Base-by-base conservation (phyloP, 2,888 invertebrate species). In the Eilema caniola region DNA sequence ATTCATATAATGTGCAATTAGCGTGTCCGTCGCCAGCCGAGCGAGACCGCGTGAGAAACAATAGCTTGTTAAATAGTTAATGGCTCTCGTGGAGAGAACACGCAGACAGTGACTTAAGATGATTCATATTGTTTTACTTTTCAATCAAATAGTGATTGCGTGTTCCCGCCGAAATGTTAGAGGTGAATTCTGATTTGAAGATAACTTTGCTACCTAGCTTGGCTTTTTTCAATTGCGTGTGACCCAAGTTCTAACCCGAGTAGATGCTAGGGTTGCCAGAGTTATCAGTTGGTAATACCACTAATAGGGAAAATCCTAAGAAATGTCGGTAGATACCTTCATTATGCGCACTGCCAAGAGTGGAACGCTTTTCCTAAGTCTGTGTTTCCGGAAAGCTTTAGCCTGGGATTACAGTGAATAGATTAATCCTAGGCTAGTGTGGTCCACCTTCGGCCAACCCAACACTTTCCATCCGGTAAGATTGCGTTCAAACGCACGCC, bases 21-120 rank as follows among this genome's bases (percentile, higher is more conserved):
- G 66, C 57, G 25, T 10, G 56, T 31, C 20, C 31, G 60, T 31
- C 14, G n/a, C 61, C 72, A 64, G 25, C 64, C 74, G 62, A 80
- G 71, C 75, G 72, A 24, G 56, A 71, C 79, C 59, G 67, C 16
- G 73, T 71, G 78, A 76, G 80, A 85, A 82, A 90, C 90, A 90
- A 90, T 87, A 78, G 83, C 83, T 85, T 82, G 85, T 86, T 87
- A 83, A 76, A 69, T 74, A 71, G 79, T 71, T 85, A 86, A 87
- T 86, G 82, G 83, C 81, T 79, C 82, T 81, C 78, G 84, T 85
- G 85, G 81, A 14, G 56, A 69, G 56, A 69, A 72, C 71, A 75
- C 69, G 47, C 71, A 77, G 81, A 83, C 81, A 80, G 20, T 20
- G 47, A 80, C 81, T 83, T 71, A 76, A 28, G 3, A 62, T 69